Evolutionary conservation across 2,888 invertebrate genomes (phyloP), one percentile per base, ranked within the genome.

Genomic region (Prosapia bicincta): DNA sequence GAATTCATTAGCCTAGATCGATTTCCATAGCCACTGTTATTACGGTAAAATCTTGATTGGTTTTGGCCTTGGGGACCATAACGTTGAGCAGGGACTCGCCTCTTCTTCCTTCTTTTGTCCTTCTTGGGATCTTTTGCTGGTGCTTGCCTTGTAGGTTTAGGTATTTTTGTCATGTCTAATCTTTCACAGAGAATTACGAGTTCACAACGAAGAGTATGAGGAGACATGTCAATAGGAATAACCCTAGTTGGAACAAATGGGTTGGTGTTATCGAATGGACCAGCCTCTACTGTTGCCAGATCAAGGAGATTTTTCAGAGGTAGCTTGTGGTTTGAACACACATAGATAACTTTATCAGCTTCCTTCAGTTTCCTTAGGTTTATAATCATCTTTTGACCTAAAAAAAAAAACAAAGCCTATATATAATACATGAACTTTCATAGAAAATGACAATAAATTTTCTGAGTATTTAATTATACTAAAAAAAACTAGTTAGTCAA

Each of bases 161-260:
- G 81, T 32, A 81, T 78, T 26, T 78, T 79, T 30, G 73, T 77
- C 25, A 81, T 79, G 72, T 81, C 80, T 24, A 80, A 75, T 13
- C 86, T 81, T 79, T 85, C 83, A 77, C 88, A 86, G 20, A 88
- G 80, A 7, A 90, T 81, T 3, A 90, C 85, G 80, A 90, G 85
- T 82, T 90, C 90, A 81, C 86, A 87, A 79, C 89, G 88, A n/a
- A 84, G 84, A 0, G 90, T 90, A 78, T 88, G 86, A 0, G 90
- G 90, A 78, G 90, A 90, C 83, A 91, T 83, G 81, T 90, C 90
- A 1, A 91, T 87, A 6, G 89, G 88, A 26, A 88, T 84, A 9
- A 88, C 86, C 77, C 84, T 83, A 3, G 85, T 83, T 6, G 88
- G 86, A 10, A 85, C 81, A 83, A 90, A 90, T 0, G 89, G 87